Evolutionary conservation across 2,113 vertebrate species (phyloP).

Genomic region (Phrynocephalus versicolor): DNA sequence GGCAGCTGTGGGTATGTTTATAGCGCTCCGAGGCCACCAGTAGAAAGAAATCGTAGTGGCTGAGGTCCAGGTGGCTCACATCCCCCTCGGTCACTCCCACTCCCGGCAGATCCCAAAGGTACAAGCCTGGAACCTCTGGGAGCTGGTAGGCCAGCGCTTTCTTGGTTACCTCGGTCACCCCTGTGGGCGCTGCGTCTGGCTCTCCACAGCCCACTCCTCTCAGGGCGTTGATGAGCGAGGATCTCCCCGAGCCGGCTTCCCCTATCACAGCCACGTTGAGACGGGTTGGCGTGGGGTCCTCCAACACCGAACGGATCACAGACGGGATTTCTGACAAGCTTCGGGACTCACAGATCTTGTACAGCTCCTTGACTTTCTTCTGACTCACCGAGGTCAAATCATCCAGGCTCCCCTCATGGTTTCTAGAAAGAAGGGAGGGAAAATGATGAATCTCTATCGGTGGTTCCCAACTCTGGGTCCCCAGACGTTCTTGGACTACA

Average conservation of each 20-base stretch:
- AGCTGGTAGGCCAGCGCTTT: slow-evolving; percentile 59
- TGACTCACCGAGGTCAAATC: neutral
- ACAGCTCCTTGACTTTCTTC: neutral
- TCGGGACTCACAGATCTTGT: neutral
- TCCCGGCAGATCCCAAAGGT: slow-evolving; percentile 76
- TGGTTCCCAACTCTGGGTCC: too few relatives aligned
- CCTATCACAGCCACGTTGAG: slow-evolving; percentile 77
- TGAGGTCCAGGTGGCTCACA: slow-evolving; percentile 66
- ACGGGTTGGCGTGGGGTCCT: neutral
- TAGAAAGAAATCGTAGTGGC: slow-evolving; percentile 75
- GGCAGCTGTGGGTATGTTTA: slow-evolving; percentile 59
- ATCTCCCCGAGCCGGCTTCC: slow-evolving; percentile 75
- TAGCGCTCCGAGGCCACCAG: slow-evolving; percentile 72
- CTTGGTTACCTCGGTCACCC: slow-evolving; percentile 69
- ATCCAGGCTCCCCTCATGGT: neutral
- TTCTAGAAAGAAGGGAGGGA: neutral
- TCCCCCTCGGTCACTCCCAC: slow-evolving; percentile 68
- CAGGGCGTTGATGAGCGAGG: slow-evolving; percentile 75
- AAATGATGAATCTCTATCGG: too few relatives aligned
- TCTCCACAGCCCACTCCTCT: slow-evolving; percentile 70
- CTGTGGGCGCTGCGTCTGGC: slow-evolving; percentile 65
- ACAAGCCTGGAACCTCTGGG: slow-evolving; percentile 61
- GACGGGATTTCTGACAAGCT: neutral
- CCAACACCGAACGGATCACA: neutral
- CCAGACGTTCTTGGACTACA: too few relatives aligned